Evolutionary conservation across 2,113 vertebrate species (phyloP).

Genomic region (Boulengeromyrus knoepffleri): DNA sequence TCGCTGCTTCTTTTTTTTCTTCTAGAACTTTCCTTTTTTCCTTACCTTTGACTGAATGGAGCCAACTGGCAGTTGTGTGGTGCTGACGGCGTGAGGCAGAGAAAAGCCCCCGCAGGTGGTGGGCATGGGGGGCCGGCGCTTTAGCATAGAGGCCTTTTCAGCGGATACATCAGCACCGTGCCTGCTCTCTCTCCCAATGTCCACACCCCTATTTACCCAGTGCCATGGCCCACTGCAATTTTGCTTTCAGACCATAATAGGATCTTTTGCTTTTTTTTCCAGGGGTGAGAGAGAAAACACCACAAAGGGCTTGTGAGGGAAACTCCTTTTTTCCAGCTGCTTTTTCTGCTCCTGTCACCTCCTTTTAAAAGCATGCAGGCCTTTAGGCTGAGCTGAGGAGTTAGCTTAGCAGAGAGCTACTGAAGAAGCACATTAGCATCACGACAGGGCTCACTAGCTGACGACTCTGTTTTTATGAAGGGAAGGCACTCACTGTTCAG

Average conservation of each 20-base stretch:
- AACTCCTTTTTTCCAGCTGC: conserved; percentile 30
- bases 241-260: conserved; percentile 39
- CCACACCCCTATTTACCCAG: conserved; percentile 32
- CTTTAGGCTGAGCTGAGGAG: not conserved
- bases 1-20: conserved; percentile 27
- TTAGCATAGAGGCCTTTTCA: conserved; percentile 44
- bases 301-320: conserved; percentile 29
- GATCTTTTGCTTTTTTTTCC: conserved; percentile 14
- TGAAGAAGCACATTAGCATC: not conserved
- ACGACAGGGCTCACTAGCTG: not conserved
- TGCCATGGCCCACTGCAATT: conserved; percentile 37
- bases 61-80: conserved; percentile 34
- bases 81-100: conserved; percentile 29
- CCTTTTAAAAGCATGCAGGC: not conserved
- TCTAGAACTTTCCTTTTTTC: conserved; percentile 25
- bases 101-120: conserved; percentile 46
- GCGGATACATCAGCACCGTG: conserved; percentile 26
- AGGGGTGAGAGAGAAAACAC: conserved; percentile 14
- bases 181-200: conserved; percentile 5
- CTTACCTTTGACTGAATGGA: conserved; percentile 24
- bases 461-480: not conserved
- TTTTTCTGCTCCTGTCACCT: not conserved
- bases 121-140: conserved; percentile 34
- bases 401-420: not conserved
- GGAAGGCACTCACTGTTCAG: not conserved